Conservation (phyloP, 2,113 vertebrate species). For the Aphelocoma coerulescens region DNA sequence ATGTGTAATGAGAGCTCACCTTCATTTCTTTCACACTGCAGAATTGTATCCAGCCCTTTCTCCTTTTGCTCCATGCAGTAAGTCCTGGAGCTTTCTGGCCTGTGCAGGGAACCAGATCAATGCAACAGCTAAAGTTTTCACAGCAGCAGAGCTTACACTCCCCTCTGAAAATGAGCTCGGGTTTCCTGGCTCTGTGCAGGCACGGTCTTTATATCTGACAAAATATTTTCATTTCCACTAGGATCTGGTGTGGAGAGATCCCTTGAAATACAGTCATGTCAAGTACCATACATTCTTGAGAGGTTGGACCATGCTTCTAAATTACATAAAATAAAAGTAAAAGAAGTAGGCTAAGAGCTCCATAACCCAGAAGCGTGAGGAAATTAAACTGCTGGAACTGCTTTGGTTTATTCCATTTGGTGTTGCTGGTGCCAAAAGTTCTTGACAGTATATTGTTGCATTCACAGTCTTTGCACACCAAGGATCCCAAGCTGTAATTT, state of each 20-base stretch:
- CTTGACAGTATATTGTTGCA: not conserved
- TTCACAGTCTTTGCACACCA: not conserved
- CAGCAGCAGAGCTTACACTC: not conserved
- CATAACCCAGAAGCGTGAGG: not conserved
- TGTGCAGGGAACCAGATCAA: not conserved
- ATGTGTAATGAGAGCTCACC: not conserved
- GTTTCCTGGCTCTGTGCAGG: not conserved
- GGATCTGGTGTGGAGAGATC: not conserved
- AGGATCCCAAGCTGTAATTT: not conserved
- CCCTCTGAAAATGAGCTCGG: not conserved
- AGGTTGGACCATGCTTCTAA: not conserved
- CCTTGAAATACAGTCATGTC: not conserved
- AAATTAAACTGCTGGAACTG: not conserved
- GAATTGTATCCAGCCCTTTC: not conserved
- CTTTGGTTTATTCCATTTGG: not conserved
- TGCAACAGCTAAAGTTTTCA: not conserved
- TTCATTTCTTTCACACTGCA: not conserved
- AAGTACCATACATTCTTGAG: not conserved
- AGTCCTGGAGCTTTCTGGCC: not conserved
- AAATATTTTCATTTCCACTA: not conserved
- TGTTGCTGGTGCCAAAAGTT: not conserved
- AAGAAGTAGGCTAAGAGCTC: not conserved
- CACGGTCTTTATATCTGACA: not conserved
- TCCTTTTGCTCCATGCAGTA: not conserved
- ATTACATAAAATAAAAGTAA: not conserved